A percentile compares a stretch with the other conserved stretches of the same genome.
phyloP scores from a whole-genome alignment of 1,140 invertebrate species.

The Euborellia annulipes region DNA sequence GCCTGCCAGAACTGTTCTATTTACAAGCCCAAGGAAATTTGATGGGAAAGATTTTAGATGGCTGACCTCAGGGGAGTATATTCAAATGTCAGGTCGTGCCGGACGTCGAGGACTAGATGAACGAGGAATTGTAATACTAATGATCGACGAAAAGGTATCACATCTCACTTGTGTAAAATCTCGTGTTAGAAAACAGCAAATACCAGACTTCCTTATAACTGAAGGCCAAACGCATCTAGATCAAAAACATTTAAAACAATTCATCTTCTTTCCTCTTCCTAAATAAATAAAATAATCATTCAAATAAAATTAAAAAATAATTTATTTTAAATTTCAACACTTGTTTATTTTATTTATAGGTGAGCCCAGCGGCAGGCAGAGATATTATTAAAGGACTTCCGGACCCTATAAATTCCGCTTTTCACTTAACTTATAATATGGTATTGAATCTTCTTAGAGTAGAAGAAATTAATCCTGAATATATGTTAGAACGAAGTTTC shows the following conservation, averaged over 20 bases:
- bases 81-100: conserved; percentile 98
- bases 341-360: conserved; percentile 20
- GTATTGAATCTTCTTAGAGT: conserved; percentile 90
- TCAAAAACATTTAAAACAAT: too few relatives aligned
- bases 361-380: conserved; percentile 69
- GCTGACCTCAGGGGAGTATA: conserved; percentile 95
- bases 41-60: conserved; percentile 94
- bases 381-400: conserved; percentile 82
- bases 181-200: too few relatives aligned
- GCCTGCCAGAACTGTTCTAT: conserved; percentile 97
- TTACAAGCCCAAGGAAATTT: conserved; percentile 89
- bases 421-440: conserved; percentile 99
- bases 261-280: too few relatives aligned
- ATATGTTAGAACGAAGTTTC: conserved; percentile 97
- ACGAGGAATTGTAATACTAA: conserved; percentile 95
- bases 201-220: too few relatives aligned
- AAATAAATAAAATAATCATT: too few relatives aligned
- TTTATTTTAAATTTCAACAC: too few relatives aligned
- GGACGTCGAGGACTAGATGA: conserved; percentile 93
- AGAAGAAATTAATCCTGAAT: conserved; percentile 99
- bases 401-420: conserved; percentile 96
- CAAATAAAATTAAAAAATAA: too few relatives aligned
- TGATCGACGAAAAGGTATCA: conserved; percentile 81
- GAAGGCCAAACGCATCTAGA: too few relatives aligned
- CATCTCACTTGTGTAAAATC: too few relatives aligned